These are phyloP conservation scores for Trachymyrmex septentrionalis DNA, from an alignment of 1,140 invertebrate species.

Conservation along the genomic window DNA sequence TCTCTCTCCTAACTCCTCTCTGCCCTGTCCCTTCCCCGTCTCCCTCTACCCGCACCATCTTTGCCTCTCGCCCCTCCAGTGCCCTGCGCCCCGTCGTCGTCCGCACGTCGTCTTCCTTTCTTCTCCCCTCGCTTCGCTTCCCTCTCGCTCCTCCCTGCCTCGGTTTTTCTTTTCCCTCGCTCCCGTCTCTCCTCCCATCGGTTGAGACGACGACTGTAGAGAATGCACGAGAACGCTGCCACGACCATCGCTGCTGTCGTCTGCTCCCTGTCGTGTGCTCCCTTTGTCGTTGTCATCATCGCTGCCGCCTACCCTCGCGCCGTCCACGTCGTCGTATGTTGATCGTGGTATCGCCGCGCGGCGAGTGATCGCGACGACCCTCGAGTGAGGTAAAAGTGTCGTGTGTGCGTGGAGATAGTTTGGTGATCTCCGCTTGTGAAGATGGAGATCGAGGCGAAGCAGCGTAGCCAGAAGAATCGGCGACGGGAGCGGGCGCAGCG, in stretches of 20 bases:
- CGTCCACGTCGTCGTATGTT: not conserved
- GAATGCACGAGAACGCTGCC: constrained; percentile 71
- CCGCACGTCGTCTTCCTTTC: constrained; percentile 45
- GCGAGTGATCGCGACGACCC: constrained; percentile 21
- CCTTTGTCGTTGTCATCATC: constrained; percentile 40
- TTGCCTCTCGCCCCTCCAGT: not conserved
- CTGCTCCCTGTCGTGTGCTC: not conserved
- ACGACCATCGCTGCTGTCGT: constrained; percentile 53
- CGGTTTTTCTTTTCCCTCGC: constrained; percentile 22
- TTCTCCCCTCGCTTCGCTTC: not conserved
- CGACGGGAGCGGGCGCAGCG: constrained; percentile 94
- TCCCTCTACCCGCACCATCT: not conserved
- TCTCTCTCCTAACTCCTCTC: not conserved
- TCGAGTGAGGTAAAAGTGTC: constrained; percentile 11
- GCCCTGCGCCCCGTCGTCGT: constrained; percentile 35
- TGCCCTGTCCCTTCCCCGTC: constrained; percentile 11
- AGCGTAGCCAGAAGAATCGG: constrained; percentile 92
- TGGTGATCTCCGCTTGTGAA: not conserved
- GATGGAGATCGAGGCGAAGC: constrained; percentile 94
- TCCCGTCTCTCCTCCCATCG: constrained; percentile 32
- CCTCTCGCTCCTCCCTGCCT: not conserved
- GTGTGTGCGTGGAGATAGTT: not conserved
- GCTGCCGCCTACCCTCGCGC: not conserved
- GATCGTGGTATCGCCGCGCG: not conserved
- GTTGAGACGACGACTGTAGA: constrained; percentile 63